These are phyloP conservation scores for Lutraria rhynchaena DNA, from an alignment of 1,140 invertebrate species.

Conservation along the genomic window DNA sequence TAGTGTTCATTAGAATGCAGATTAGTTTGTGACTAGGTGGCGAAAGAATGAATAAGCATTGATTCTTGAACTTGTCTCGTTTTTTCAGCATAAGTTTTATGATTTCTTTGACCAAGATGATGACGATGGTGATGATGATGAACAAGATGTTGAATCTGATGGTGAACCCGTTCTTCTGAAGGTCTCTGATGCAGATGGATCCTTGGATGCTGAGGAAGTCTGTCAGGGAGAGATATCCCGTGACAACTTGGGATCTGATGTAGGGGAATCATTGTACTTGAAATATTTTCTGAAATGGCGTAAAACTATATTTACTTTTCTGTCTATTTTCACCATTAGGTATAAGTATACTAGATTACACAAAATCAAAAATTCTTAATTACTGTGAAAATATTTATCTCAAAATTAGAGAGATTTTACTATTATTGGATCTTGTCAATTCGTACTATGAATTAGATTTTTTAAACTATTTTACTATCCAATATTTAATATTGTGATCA, in stretches of 20 bases:
- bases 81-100: constrained; percentile 33
- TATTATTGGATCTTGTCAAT: no score
- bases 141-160: constrained; percentile 6
- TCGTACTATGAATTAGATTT: no score
- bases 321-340: no score
- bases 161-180: not conserved
- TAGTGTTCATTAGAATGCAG: no score
- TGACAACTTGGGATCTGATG: not conserved
- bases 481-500: no score
- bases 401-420: no score
- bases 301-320: no score
- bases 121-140: constrained; percentile 47
- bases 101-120: constrained; percentile 6
- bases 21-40: not conserved
- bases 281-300: no score
- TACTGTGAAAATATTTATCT: no score
- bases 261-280: not conserved
- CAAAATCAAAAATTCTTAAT: no score
- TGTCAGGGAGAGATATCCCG: constrained; percentile 10
- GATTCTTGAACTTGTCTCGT: not conserved
- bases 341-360: no score
- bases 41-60: not conserved
- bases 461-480: no score
- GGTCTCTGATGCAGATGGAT: constrained; percentile 35
- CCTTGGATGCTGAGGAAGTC: constrained; percentile 25